A percentile compares a stretch with the other conserved stretches of the same genome.
Conservation (phyloP, 2,113 vertebrate genomes). For the Rhinopomastus cyanomelas region DNA sequence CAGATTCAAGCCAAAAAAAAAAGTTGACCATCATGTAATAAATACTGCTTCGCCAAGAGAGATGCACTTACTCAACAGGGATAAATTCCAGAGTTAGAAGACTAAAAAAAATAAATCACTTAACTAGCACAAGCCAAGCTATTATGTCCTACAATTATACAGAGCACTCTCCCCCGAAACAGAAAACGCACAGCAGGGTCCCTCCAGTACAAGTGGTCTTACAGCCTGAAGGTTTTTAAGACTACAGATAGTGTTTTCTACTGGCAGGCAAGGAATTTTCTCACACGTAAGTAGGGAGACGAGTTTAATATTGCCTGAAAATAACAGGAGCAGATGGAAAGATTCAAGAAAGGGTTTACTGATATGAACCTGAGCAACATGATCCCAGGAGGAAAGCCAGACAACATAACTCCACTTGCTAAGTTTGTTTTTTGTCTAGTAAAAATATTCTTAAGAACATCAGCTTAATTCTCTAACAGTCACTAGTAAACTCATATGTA, state of each 20-base stretch:
- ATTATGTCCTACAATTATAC: rapidly evolving
- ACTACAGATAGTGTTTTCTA: not conserved
- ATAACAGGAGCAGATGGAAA: not conserved
- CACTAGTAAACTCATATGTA: not conserved
- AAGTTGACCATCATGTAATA: not conserved
- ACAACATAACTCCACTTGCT: not conserved
- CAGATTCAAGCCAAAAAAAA: not conserved
- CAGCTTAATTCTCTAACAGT: not conserved
- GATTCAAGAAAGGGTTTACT: not conserved
- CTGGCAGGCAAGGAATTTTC: not conserved
- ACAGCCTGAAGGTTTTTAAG: not conserved
- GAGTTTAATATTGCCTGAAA: not conserved
- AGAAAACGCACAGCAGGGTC: not conserved
- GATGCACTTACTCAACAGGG: not conserved
- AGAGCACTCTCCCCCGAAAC: not conserved
- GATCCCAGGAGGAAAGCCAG: not conserved
- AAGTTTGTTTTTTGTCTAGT: not conserved
- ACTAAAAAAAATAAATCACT: not conserved
- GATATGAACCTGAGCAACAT: not conserved
- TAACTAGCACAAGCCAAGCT: not conserved
- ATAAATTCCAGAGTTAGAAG: not conserved
- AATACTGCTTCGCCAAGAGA: not conserved
- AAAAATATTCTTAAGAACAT: not conserved
- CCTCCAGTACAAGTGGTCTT: not conserved
- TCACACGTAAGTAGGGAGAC: rapidly evolving